These are phyloP conservation scores for Leptoteleia sp. DNA, from an alignment of 1,140 invertebrate species.

Conservation along the genomic window DNA sequence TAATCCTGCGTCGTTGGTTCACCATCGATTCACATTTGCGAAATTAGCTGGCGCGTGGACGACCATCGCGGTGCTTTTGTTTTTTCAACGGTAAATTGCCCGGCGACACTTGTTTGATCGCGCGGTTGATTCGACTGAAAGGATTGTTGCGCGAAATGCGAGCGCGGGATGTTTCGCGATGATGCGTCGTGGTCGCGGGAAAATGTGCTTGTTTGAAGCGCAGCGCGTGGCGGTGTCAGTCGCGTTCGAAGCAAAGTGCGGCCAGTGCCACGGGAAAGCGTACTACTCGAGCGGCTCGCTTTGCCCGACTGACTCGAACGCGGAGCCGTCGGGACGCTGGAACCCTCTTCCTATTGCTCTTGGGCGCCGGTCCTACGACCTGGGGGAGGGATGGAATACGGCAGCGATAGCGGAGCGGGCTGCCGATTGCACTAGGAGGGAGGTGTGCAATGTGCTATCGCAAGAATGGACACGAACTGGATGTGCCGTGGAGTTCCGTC, in stretches of 20 bases:
- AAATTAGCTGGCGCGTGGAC: constrained; percentile 3
- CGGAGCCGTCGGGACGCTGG: constrained; percentile 52
- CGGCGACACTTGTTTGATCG: neutral
- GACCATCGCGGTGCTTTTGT: constrained; percentile 1
- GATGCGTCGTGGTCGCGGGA: neutral
- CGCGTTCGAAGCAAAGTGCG: constrained; percentile 42
- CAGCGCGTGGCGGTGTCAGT: constrained; percentile 44
- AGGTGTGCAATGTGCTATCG: constrained; percentile 54
- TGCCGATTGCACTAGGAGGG: constrained; percentile 49
- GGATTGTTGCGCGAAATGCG: no score
- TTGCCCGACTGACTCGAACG: constrained; percentile 62
- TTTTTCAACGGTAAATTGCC: neutral
- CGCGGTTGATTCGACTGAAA: neutral
- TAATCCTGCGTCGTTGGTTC: constrained; percentile 27
- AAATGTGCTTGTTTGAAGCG: constrained; percentile 4
- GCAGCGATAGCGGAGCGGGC: constrained; percentile 68
- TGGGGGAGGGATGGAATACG: constrained; percentile 59
- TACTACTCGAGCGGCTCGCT: constrained; percentile 57
- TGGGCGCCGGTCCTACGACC: constrained; percentile 56
- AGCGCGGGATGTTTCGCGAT: no score
- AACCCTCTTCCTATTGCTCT: constrained; percentile 60
- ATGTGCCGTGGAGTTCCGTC: constrained; percentile 58
- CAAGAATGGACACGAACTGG: constrained; percentile 40
- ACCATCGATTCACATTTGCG: constrained; percentile 34
- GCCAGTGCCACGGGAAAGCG: constrained; percentile 33